These are phyloP conservation scores for Sebastes paucispinis DNA, from an alignment of 2,797 vertebrate species.

Conservation along the genomic window DNA sequence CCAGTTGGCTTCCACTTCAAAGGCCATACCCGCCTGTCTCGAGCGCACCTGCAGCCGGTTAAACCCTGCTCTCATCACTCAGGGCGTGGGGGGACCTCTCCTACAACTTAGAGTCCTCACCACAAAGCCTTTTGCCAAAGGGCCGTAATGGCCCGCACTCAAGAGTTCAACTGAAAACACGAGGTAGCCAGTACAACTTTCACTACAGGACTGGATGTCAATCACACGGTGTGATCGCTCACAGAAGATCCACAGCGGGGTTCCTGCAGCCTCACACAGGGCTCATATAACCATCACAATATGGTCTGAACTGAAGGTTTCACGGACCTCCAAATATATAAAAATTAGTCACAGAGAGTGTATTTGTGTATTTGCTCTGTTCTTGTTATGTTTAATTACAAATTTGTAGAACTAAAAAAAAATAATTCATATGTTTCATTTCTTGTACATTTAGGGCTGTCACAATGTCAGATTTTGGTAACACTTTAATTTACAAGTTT, in stretches of 20 bases:
- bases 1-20: conserved; percentile 85
- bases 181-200: conserved; percentile 40
- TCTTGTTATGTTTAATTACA: not conserved
- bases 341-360: not conserved
- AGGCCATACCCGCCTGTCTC: conserved; percentile 73
- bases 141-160: conserved; percentile 38
- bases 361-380: not conserved
- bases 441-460: not conserved
- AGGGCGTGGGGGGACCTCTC: conserved; percentile 72
- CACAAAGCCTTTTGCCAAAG: conserved; percentile 57
- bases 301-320: not conserved
- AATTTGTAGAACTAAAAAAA: not conserved
- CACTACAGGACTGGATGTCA: conserved; percentile 20
- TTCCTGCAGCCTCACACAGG: conserved; percentile 10
- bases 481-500: too few species aligned
- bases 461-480: too few species aligned
- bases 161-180: conserved; percentile 59
- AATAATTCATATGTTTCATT: too few species aligned
- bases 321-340: not conserved
- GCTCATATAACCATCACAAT: not conserved
- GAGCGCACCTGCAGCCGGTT: conserved; percentile 83
- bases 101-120: conserved; percentile 52
- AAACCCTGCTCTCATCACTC: conserved; percentile 84
- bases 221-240: conserved; percentile 13
- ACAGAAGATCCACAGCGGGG: conserved; percentile 16